Base-by-base conservation (phyloP, 2,797 vertebrate genomes). In the Phrynocephalus vlangalii region DNA sequence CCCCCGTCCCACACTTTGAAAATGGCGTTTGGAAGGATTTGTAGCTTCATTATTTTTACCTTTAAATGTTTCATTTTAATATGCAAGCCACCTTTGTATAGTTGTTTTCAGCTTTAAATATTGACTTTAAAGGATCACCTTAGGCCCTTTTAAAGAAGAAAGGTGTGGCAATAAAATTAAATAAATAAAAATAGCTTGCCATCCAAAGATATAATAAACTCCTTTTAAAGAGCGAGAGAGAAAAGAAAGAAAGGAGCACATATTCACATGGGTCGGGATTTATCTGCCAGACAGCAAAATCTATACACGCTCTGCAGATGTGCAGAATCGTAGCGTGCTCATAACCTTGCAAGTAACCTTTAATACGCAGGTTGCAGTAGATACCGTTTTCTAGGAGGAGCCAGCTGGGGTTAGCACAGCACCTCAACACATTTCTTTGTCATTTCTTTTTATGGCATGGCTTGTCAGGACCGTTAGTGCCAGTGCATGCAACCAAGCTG, bases 391-490 rank as follows among this genome's bases (percentile, higher is more conserved):
- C 28, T 18, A 9, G 26, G 48, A 79, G 13, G 0, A 10, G 10
- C 7, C 80, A 70, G 56, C 81, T 6, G 52, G 70, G 75, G 73
- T 86, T 87, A 76, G 82, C 56, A 73, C 3, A 2, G 0, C 0
- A 6, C 13, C 22, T 52, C 44, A 11, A 6, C 20, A 22, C 52
- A 26, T 26, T 33, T 0, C 48, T 71, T 33, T 24, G 44, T 56
- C 7, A 22, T 86, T 83, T 79, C 24, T 22, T 28, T 84, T 44
- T 66, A 24, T 1, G 26, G 30, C 48, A 28, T 67, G 30, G 2
- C 6, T 38, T 71, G 0, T 0, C 11, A 0, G 11, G 18, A n/a
- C 63, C 26, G 56, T 28, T 44, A 24, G 78, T 1, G 13, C 0
- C 50, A 1, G 79, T 24, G 30, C 70, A 15, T 0, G 11, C 56